These are phyloP conservation scores for Eurypyga helias DNA, from an alignment of 2,113 vertebrate species.

Conservation along the genomic window DNA sequence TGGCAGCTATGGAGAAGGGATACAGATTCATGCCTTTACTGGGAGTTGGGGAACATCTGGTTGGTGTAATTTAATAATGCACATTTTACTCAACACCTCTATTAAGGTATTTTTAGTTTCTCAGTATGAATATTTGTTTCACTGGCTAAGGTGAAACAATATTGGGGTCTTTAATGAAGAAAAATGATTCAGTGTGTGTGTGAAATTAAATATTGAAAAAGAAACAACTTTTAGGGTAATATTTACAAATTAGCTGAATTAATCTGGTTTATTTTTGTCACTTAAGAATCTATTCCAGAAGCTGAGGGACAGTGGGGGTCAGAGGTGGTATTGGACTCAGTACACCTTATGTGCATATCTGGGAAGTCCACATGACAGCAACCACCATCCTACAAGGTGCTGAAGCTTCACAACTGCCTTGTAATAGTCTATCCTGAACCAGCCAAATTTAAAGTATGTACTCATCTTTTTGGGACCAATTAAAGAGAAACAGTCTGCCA, in stretches of 20 bases:
- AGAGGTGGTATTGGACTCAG: not conserved
- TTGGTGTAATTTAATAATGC: not conserved
- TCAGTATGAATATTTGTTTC: not conserved
- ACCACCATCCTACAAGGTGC: not conserved
- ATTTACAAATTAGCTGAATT: not conserved
- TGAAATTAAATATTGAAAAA: not conserved
- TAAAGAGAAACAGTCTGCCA: not conserved
- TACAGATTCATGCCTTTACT: not conserved
- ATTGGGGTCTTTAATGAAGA: not conserved
- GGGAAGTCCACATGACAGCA: not conserved
- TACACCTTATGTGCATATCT: rapidly evolving
- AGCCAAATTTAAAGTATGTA: not conserved
- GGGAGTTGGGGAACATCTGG: not conserved
- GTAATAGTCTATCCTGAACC: not conserved
- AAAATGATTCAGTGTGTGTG: not conserved
- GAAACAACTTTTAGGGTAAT: not conserved
- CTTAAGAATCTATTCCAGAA: not conserved
- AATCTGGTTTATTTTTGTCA: not conserved
- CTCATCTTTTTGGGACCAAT: not conserved
- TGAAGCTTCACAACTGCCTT: not conserved
- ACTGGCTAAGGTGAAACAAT: not conserved
- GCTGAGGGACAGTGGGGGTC: not conserved
- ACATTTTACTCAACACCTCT: not conserved
- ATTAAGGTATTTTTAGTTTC: not conserved
- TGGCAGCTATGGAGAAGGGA: not conserved